These are phyloP conservation scores for Mugil cephalus DNA, from an alignment of 2,113 vertebrate species.

Conservation along the genomic window DNA sequence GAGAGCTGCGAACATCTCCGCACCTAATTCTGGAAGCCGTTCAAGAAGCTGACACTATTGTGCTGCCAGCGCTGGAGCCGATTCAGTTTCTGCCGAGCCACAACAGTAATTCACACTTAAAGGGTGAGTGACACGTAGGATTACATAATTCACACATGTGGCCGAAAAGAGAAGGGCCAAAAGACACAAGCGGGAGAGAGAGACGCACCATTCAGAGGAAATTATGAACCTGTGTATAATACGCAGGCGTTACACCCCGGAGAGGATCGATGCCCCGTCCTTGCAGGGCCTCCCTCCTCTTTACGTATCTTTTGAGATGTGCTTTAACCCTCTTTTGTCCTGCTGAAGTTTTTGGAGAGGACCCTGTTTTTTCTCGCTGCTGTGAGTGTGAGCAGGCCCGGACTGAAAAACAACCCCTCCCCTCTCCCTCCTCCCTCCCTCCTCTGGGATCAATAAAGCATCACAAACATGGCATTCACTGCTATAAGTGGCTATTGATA, in stretches of 20 bases:
- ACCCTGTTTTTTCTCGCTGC: conserved; percentile 18
- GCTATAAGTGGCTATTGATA: conserved; percentile 49
- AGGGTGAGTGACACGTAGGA: conserved; percentile 46
- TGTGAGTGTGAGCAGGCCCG: background rate
- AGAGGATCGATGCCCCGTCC: conserved; percentile 69
- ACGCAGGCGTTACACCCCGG: conserved; percentile 34
- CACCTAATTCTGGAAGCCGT: conserved; percentile 25
- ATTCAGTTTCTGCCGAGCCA: conserved; percentile 38
- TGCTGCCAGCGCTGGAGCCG: conserved; percentile 45
- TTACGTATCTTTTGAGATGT: conserved; percentile 51
- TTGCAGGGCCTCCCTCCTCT: conserved; percentile 63
- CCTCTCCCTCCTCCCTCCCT: background rate
- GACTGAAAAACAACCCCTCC: conserved; percentile 29
- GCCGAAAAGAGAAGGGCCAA: conserved; percentile 27
- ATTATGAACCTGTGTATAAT: conserved; percentile 43
- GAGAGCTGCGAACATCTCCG: conserved; percentile 6
- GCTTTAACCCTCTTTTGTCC: conserved; percentile 54
- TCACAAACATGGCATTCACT: conserved; percentile 40
- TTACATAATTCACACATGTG: conserved; percentile 47
- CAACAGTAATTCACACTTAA: conserved; percentile 51
- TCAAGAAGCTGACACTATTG: conserved; percentile 33
- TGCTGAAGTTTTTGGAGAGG: background rate
- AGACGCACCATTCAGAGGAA: conserved; percentile 49
- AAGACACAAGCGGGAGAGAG: conserved; percentile 22
- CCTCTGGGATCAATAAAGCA: conserved; percentile 47